These are phyloP conservation scores for Siniperca knerii DNA, from an alignment of 2,113 vertebrate species.

Conservation along the genomic window DNA sequence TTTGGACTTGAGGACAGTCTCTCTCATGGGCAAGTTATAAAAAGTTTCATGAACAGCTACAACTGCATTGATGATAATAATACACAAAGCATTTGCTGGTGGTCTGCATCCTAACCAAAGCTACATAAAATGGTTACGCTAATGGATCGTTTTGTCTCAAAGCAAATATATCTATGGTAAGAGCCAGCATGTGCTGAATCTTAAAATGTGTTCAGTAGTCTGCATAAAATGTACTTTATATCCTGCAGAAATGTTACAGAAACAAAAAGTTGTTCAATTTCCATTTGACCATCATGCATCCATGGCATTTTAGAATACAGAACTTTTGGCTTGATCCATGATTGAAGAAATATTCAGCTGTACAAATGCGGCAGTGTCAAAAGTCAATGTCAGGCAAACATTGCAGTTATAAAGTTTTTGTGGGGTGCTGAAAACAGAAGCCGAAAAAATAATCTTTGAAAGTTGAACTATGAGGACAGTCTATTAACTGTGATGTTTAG, in stretches of 20 bases:
- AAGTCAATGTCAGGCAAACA: conserved; percentile 5
- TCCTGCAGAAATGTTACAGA: not conserved
- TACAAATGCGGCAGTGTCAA: not conserved
- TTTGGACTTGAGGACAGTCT: conserved; percentile 35
- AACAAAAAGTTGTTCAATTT: not conserved
- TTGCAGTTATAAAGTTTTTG: not conserved
- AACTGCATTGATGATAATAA: conserved; percentile 36
- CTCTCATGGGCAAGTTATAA: conserved; percentile 34
- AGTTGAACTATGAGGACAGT: too few species aligned
- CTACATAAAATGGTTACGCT: conserved; percentile 15
- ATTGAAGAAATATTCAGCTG: not conserved
- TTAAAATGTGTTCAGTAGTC: conserved; percentile 3
- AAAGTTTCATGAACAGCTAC: conserved; percentile 42
- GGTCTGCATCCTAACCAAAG: conserved; percentile 49
- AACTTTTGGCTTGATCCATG: not conserved
- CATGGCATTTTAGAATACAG: not conserved
- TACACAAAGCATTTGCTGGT: conserved; percentile 51
- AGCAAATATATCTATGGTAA: conserved; percentile 44
- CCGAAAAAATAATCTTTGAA: too few species aligned
- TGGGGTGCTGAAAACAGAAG: not conserved
- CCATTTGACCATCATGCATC: not conserved
- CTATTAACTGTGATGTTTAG: too few species aligned
- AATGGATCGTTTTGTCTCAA: conserved; percentile 44
- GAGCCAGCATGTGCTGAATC: conserved; percentile 2
- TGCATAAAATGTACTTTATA: not conserved